A percentile compares a stretch with the other conserved stretches of the same genome.
phyloP scores from a whole-genome alignment of 2,113 vertebrate species.

The Aplodontia rufa region DNA sequence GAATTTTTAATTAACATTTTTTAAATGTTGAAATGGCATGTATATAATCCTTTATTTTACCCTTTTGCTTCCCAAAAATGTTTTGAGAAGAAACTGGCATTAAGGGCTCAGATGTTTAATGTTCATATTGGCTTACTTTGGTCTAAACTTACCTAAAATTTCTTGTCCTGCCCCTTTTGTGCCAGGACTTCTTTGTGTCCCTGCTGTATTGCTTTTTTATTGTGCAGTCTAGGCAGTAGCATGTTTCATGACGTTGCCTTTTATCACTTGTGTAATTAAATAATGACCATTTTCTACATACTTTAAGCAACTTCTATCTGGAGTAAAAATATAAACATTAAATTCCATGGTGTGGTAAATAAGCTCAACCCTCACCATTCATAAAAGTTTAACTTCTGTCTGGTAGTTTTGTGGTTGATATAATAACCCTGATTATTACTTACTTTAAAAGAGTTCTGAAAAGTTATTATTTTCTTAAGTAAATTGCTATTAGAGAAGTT shows the following conservation, averaged over 20 bases:
- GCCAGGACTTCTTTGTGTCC: not conserved
- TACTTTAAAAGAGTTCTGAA: not conserved
- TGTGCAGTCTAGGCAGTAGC: not conserved
- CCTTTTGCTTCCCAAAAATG: not conserved
- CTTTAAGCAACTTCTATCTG: not conserved
- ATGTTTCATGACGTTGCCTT: not conserved
- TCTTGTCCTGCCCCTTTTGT: not conserved
- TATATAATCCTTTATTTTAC: not conserved
- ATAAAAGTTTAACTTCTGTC: not conserved
- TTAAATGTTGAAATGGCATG: not conserved
- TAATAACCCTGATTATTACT: not conserved
- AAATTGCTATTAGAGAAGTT: constrained; percentile 11
- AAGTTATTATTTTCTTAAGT: not conserved
- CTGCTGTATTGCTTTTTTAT: not conserved
- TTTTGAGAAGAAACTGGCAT: not conserved
- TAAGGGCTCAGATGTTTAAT: not conserved
- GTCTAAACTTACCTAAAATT: not conserved
- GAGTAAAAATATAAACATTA: not conserved
- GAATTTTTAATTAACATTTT: not conserved
- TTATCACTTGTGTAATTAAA: not conserved
- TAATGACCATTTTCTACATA: not conserved
- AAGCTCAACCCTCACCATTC: not conserved
- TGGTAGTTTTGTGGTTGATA: not conserved
- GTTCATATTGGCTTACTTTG: not conserved
- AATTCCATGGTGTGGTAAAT: not conserved